Evolutionary conservation across 2,113 vertebrate species (phyloP).

Genomic region (Haemorhous mexicanus): DNA sequence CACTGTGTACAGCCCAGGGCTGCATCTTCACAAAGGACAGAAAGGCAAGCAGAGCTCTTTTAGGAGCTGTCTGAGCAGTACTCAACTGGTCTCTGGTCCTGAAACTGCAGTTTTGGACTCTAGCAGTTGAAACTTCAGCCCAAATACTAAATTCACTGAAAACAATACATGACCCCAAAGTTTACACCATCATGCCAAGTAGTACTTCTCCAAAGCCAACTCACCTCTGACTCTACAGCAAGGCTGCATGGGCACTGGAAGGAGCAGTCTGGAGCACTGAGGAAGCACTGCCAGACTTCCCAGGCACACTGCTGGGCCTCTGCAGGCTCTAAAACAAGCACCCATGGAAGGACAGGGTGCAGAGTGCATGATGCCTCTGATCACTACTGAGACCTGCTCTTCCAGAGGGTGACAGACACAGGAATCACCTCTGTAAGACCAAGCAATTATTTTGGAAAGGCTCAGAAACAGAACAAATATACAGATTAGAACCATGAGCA

Average conservation of each 20-base stretch:
- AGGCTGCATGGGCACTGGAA: neutral
- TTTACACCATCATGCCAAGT: neutral
- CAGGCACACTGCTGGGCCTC: neutral
- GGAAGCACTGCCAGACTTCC: neutral
- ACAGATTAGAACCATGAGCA: neutral
- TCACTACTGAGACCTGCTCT: neutral
- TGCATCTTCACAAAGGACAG: neutral
- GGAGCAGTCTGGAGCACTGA: neutral
- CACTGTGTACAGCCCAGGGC: neutral
- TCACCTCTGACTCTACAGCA: neutral
- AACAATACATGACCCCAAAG: neutral
- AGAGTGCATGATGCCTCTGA: neutral
- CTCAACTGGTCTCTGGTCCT: neutral
- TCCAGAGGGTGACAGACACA: neutral
- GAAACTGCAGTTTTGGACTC: neutral
- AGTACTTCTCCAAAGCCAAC: neutral
- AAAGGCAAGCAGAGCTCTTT: neutral
- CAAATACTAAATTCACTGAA: neutral
- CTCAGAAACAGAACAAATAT: neutral
- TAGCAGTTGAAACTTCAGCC: neutral
- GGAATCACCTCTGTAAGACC: neutral
- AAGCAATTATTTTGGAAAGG: neutral
- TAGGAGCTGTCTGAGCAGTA: neutral
- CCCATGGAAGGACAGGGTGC: neutral
- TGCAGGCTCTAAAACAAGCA: neutral